phyloP scores from a whole-genome alignment of 1,140 invertebrate species.

The Arctopsyche grandis region DNA sequence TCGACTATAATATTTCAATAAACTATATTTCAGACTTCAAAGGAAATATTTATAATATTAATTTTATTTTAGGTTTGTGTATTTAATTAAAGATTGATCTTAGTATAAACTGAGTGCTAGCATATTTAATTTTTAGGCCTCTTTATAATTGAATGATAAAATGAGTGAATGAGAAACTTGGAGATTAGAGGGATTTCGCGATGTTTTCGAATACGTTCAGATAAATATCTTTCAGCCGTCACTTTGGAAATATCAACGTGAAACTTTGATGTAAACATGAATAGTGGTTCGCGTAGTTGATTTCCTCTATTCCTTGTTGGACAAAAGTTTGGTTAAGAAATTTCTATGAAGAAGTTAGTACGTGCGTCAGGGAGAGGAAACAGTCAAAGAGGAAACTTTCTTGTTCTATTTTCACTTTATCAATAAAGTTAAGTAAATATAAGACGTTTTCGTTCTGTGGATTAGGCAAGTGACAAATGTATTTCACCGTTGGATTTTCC shows the following conservation, averaged over 20 bases:
- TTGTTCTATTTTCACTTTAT: conserved; percentile 36
- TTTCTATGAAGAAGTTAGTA: conserved; percentile 31
- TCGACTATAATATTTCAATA: too few species aligned
- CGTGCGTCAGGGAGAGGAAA: conserved; percentile 28
- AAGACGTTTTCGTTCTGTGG: conserved; percentile 22
- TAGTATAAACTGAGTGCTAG: too few species aligned
- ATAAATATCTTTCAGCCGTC: conserved; percentile 19
- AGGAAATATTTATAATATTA: too few species aligned
- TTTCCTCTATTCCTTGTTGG: conserved; percentile 37
- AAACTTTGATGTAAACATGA: conserved; percentile 42
- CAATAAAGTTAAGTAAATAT: conserved; percentile 32
- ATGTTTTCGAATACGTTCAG: not conserved
- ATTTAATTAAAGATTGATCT: too few species aligned
- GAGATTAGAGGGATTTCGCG: not conserved
- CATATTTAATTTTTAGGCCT: too few species aligned
- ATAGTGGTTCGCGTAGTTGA: conserved; percentile 37
- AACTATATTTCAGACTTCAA: too few species aligned
- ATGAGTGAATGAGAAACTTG: too few species aligned
- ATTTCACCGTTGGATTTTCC: not conserved
- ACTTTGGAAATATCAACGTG: conserved; percentile 18
- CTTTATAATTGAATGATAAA: too few species aligned
- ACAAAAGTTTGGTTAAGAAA: conserved; percentile 39
- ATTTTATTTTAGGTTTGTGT: too few species aligned
- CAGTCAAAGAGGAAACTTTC: conserved; percentile 38
- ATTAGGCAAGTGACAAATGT: conserved; percentile 15